phyloP scores from a whole-genome alignment of 2,113 vertebrate genomes.

The Pao palembangensis region DNA sequence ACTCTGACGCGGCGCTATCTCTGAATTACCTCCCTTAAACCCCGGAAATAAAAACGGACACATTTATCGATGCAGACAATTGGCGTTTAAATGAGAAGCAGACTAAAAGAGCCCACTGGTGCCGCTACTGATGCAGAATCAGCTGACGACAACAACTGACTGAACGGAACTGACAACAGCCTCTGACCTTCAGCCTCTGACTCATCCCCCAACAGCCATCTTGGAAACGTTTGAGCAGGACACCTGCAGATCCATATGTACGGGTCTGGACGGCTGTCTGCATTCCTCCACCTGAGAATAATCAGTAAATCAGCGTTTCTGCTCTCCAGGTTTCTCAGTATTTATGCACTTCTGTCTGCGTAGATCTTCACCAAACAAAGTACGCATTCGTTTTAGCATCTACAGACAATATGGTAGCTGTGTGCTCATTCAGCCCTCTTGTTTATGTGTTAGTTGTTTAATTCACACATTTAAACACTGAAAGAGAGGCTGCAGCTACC shows the following conservation, averaged over 20 bases:
- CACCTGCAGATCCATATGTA: constrained; percentile 29
- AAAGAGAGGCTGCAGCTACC: neutral
- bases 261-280: constrained; percentile 17
- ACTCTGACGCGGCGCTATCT: too few relatives aligned
- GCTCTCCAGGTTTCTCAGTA: constrained; percentile 19
- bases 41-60: too few relatives aligned
- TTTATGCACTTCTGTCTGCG: constrained; percentile 16
- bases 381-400: too few relatives aligned
- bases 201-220: constrained; percentile 25
- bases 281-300: constrained; percentile 35
- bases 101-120: too few relatives aligned
- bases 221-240: constrained; percentile 17
- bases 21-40: too few relatives aligned
- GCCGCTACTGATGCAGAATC: too few relatives aligned
- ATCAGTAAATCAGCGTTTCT: constrained; percentile 41
- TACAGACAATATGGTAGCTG: too few relatives aligned
- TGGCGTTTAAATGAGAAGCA: too few relatives aligned
- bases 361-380: neutral
- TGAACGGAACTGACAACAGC: constrained; percentile 27
- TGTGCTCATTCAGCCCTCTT: too few relatives aligned
- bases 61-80: too few relatives aligned
- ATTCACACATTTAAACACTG: neutral
- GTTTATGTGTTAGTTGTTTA: too few relatives aligned
- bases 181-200: constrained; percentile 42
- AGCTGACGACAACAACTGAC: constrained; percentile 1